Evolutionary conservation across 2,888 invertebrate genomes (phyloP), one percentile per base, ranked within the genome.

Genomic region (Tipula confusa): DNA sequence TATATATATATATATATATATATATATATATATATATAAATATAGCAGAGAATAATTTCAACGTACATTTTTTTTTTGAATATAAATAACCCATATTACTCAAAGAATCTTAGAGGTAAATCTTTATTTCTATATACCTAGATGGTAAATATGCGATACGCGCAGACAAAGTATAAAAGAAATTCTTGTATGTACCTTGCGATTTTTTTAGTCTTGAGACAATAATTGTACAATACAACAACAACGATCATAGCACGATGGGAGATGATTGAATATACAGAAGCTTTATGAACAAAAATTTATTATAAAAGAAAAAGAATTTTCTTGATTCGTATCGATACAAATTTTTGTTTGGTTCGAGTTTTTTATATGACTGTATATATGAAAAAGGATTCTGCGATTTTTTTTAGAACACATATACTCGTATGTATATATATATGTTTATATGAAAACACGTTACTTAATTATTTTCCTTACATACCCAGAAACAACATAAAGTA

Each of bases 191-290:
- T 24, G 64, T 64, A 64, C 64, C 64, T 64, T 64, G 64, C 64
- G 18, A n/a, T n/a, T n/a, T 64, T 64, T 64, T 24, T 24, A 6
- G 11, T n/a, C 64, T 64, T 24, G 24, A 64, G 24, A 64, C 64
- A 64, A 64, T 64, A 64, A 64, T 64, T 24, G 18, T 64, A 9
- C 24, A 9, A 64, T 64, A 64, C 18, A 64, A 24, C 64, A 64
- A 24, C 3, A 38, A 38, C 13, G 24, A 64, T 1, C 24, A n/a
- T n/a, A 18, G 24, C 64, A 64, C 64, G 64, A 64, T 64, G 64
- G 64, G 64, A 64, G 64, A 64, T 24, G 64, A 64, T 64, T 64
- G 64, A 64, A 64, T 64, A 64, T 64, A 64, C 64, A 64, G 64
- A 64, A 64, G 64, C 64, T 64, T 9, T 64, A 13, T 18, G 9